A percentile compares a stretch with the other conserved stretches of the same genome.
These are phyloP conservation scores for Trichogramma evanescens DNA, from an alignment of 2,888 invertebrate species.

Conservation along the genomic window DNA sequence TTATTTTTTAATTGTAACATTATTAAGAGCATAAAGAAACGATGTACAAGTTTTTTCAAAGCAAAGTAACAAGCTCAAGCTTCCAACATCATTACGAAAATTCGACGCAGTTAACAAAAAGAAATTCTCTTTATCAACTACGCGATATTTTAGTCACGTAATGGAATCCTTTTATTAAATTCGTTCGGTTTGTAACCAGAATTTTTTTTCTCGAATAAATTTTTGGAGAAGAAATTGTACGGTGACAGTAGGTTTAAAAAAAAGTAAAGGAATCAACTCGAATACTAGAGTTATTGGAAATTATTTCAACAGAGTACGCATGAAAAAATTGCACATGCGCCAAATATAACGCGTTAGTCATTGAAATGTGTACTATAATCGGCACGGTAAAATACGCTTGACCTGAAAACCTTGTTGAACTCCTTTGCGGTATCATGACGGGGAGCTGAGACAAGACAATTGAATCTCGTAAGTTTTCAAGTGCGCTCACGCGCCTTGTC, in stretches of 20 bases:
- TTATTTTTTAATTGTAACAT: no score
- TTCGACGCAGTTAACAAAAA: background rate
- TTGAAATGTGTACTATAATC: background rate
- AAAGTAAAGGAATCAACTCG: constrained; percentile 5
- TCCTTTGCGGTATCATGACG: no score
- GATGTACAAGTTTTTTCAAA: no score
- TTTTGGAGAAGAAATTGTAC: no score
- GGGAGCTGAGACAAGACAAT: background rate
- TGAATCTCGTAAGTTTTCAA: no score
- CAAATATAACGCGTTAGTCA: constrained; percentile 8
- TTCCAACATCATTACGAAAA: no score
- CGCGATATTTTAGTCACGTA: constrained; percentile 19
- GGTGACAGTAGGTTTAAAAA: background rate
- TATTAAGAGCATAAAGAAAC: no score
- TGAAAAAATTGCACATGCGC: background rate
- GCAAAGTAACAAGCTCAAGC: no score
- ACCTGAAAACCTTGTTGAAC: constrained; percentile 15
- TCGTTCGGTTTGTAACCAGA: constrained; percentile 6
- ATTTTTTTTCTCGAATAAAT: background rate
- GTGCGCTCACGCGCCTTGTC: no score
- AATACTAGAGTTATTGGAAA: background rate
- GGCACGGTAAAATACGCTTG: constrained; percentile 11
- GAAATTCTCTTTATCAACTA: constrained; percentile 14
- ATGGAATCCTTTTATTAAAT: constrained; percentile 12
- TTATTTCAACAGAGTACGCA: background rate